Base-by-base conservation (phyloP, 2,888 invertebrate species). In the Archips xylosteana region DNA sequence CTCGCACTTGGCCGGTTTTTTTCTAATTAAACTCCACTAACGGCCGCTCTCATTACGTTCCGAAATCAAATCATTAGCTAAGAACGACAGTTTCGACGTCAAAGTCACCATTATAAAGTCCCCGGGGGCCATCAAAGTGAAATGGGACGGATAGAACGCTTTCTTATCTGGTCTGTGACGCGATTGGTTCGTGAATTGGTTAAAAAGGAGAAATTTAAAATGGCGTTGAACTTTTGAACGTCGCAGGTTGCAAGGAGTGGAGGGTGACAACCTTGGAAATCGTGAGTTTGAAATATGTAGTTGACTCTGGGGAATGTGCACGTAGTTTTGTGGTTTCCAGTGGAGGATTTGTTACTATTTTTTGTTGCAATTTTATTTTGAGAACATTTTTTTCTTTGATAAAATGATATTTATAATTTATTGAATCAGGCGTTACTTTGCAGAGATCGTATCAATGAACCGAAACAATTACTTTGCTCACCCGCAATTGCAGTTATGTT, bases 31-130 rank as follows among this genome's bases (percentile, higher is more conserved):
- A 42, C 74, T 75, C 77, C 76, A 3, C 76, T 77, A 79, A 78
- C 76, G 77, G 79, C 36, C 57, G 73, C 47, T 67, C 81, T 83
- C 83, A 84, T 86, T 85, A 80, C 82, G 81, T 83, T 83, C 80
- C 79, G 54, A 82, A 83, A 85, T 83, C 82, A 81, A 87, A 85
- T 87, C 85, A 85, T 78, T 78, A 78, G 75, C 79, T 78, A 78
- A 81, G 83, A 85, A 80, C 81, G 84, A 76, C 80, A 81, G 82
- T 82, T 85, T 82, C 76, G 79, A 86, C 85, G 86, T 85, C 85
- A 87, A 87, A 87, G 84, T 81, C 79, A 80, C 86, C 85, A 85
- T 89, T 89, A 87, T 86, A 87, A 87, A 83, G 81, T 86, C 79
- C 81, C 81, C 71, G 75, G 78, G 79, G 80, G 81, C 83, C 83